Percentiles rank a stretch among this genome's conserved stretches.
Evolutionary conservation across 2,888 invertebrate species (phyloP).

Genomic region (Drosophila nr. perissopoda): DNA sequence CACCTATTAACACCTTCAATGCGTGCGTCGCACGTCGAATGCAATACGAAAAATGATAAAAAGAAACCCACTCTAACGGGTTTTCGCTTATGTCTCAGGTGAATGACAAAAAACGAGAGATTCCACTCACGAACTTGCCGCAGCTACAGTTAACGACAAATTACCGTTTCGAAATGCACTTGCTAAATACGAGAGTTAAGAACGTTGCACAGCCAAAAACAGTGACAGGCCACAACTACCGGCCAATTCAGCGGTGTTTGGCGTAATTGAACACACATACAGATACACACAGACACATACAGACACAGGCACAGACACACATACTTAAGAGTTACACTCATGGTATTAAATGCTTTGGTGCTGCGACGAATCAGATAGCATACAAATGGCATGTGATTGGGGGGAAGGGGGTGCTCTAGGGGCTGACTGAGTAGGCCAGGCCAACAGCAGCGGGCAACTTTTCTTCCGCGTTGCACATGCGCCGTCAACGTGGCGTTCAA

Average conservation of each 20-base stretch:
- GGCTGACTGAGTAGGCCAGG: constrained; percentile 13
- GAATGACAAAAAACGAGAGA: constrained; percentile 52
- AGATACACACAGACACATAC: not conserved
- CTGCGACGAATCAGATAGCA: constrained; percentile 67
- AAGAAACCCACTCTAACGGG: constrained; percentile 62
- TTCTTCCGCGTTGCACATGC: constrained; percentile 79
- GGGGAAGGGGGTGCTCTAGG: constrained; percentile 32
- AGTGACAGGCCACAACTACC: constrained; percentile 24
- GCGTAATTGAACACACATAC: constrained; percentile 41
- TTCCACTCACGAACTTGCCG: constrained; percentile 72
- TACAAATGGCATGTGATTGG: constrained; percentile 70
- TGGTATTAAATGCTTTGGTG: constrained; percentile 36
- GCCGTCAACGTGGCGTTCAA: constrained; percentile 36
- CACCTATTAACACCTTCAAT: constrained; percentile 13
- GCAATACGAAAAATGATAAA: constrained; percentile 24
- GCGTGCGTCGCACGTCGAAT: not conserved
- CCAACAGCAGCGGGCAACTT: constrained; percentile 57
- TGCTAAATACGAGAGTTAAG: constrained; percentile 70
- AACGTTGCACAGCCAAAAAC: constrained; percentile 66
- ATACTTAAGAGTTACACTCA: not conserved
- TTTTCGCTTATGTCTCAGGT: constrained; percentile 8
- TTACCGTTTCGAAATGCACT: constrained; percentile 76
- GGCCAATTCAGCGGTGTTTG: constrained; percentile 19
- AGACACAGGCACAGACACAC: not conserved
- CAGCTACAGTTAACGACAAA: constrained; percentile 72